Evolutionary conservation across 2,797 vertebrate species (phyloP).

Genomic region (Anguilla pacifica): DNA sequence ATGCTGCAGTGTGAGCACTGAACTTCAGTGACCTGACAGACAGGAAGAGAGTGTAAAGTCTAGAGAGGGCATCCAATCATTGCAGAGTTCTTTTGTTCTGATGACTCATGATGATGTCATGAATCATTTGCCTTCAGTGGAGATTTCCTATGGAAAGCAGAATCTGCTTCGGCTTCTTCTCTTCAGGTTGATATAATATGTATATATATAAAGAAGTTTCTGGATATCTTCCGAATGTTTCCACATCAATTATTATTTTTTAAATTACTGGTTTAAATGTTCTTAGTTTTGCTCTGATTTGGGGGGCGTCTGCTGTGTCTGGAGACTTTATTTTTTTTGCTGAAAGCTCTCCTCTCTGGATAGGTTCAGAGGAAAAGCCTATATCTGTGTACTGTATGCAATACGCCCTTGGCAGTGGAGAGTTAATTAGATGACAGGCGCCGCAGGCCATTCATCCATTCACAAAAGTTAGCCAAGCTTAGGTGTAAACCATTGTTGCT

Average conservation of each 20-base stretch:
- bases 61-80: slow-evolving; percentile 62
- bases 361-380: slow-evolving; percentile 54
- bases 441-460: slow-evolving; percentile 63
- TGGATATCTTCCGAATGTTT: slow-evolving; percentile 65
- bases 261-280: slow-evolving; percentile 68
- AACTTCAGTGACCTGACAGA: slow-evolving; percentile 81
- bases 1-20: slow-evolving; percentile 97
- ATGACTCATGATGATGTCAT: slow-evolving; percentile 69
- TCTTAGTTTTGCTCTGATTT: slow-evolving; percentile 61
- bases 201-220: slow-evolving; percentile 58
- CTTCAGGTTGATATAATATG: slow-evolving; percentile 84
- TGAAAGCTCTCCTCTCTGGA: slow-evolving; percentile 56
- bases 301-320: slow-evolving; percentile 63
- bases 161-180: slow-evolving; percentile 80
- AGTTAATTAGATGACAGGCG: slow-evolving; percentile 76
- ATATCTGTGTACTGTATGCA: slow-evolving; percentile 84
- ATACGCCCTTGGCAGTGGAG: slow-evolving; percentile 76
- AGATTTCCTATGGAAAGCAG: slow-evolving; percentile 86
- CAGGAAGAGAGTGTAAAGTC: slow-evolving; percentile 70
- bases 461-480: slow-evolving; percentile 51
- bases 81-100: slow-evolving; percentile 72
- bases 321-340: slow-evolving; percentile 51
- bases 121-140: slow-evolving; percentile 82
- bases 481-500: slow-evolving; percentile 41
- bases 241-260: slow-evolving; percentile 73